Percentiles rank a stretch among this genome's conserved stretches.
These are phyloP conservation scores for Echeneis naucrates DNA, from an alignment of 2,797 vertebrate species.

Conservation along the genomic window DNA sequence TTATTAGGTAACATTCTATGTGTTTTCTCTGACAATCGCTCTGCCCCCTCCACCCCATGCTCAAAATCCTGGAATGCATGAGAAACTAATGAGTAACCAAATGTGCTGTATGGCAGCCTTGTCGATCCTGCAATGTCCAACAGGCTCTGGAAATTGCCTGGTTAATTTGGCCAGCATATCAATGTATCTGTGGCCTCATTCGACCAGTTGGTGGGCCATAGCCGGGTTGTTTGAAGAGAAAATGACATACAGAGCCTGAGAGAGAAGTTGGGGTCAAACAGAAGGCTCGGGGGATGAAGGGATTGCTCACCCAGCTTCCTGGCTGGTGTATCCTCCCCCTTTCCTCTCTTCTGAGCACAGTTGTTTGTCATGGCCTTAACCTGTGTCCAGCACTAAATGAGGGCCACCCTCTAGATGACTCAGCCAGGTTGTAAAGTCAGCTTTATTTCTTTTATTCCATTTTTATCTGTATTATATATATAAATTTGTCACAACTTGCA, in stretches of 20 bases:
- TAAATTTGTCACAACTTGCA: background rate
- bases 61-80: constrained; percentile 32
- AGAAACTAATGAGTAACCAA: constrained; percentile 41
- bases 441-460: background rate
- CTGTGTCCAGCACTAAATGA: background rate
- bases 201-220: constrained; percentile 36
- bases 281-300: background rate
- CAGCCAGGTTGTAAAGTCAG: background rate
- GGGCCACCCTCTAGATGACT: background rate
- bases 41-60: no score
- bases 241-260: background rate
- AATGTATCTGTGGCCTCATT: constrained; percentile 27
- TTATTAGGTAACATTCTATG: background rate
- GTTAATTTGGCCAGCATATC: constrained; percentile 46
- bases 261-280: background rate
- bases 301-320: background rate
- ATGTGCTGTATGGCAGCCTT: constrained; percentile 31
- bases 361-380: background rate
- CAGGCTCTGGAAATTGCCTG: constrained; percentile 56
- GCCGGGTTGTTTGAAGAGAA: constrained; percentile 39
- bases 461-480: background rate
- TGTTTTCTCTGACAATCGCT: background rate
- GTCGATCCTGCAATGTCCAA: constrained; percentile 35
- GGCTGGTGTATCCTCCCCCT: background rate
- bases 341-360: background rate